Evolutionary conservation across 2,888 invertebrate species (phyloP), one percentile per base, ranked within the genome.

Genomic region (Ephialtes manifestator): DNA sequence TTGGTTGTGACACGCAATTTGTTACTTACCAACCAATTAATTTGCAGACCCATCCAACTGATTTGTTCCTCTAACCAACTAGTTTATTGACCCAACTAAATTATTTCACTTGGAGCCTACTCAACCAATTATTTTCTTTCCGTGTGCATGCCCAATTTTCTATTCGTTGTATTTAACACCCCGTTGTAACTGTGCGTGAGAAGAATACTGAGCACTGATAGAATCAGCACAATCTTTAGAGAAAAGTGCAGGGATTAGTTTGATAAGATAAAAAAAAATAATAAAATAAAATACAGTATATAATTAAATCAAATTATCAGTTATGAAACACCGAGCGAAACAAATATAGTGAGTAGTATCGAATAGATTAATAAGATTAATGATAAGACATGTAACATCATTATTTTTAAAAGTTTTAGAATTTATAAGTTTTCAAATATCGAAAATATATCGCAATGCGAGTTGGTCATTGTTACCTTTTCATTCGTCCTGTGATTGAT

Each of bases 241-340:
- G 13, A 80, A 65, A 72, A 74, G 3, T 48, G 18, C 68, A 48
- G 46, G n/a, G 60, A 81, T 68, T 10, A 75, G 60, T 58, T 58
- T 43, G 31, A 60, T 48, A n/a, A 60, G 28, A n/a, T 31, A 60
- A 74, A 28, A 58, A 46, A 71, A 35, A 2, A 58, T 28, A 28
- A 58, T 13, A 28, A 55, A 72, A 65, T 79, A 53, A 71, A 79
- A 35, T 43, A 1, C 20, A 24, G 10, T 18, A 46, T n/a, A 20
- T 28, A 18, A 48, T 51, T n/a, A 18, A 51, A 51, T 51, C 51
- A 51, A 51, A 51, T n/a, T 18, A 51, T 51, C 13, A 2, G 13
- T 18, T 18, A 51, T 4, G 1, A 58, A 58, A 20, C 11, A 15
- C 15, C 48, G 11, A 13, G 10, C 2, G 4, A 58, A 58, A n/a